phyloP scores from a whole-genome alignment of 2,888 invertebrate genomes.

The Ennomos quercinarius region DNA sequence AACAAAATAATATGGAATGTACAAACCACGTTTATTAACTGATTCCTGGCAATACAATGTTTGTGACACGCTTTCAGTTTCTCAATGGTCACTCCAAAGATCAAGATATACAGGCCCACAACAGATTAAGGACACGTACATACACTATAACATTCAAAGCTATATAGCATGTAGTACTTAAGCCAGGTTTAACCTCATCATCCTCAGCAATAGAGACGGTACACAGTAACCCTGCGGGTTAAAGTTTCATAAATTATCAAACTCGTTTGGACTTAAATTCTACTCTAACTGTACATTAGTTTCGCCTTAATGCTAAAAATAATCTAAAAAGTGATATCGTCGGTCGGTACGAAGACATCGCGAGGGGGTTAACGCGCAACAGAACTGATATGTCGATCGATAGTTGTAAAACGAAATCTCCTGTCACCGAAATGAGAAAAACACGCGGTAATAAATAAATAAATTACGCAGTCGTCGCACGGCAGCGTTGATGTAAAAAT shows the following conservation, averaged over 20 bases:
- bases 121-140: conserved; percentile 66
- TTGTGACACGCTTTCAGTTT: conserved; percentile 71
- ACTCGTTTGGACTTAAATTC: conserved; percentile 84
- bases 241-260: conserved; percentile 79
- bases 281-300: conserved; percentile 87
- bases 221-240: conserved; percentile 79
- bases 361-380: conserved; percentile 73
- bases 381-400: conserved; percentile 79
- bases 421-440: conserved; percentile 68
- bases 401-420: conserved; percentile 61
- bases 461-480: conserved; percentile 72
- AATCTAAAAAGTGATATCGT: conserved; percentile 83
- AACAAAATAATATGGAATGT: conserved; percentile 92
- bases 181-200: conserved; percentile 76
- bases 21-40: conserved; percentile 91
- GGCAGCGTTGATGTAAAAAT: conserved; percentile 60
- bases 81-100: conserved; percentile 56
- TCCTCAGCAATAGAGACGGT: conserved; percentile 68
- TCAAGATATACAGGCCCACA: conserved; percentile 56
- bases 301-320: conserved; percentile 86
- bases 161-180: conserved; percentile 67
- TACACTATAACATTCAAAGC: conserved; percentile 80
- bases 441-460: conserved; percentile 69
- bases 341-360: conserved; percentile 72
- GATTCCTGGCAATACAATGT: conserved; percentile 87